Evolutionary conservation across 2,888 invertebrate species (phyloP).

Genomic region (Seladonia tumulorum): DNA sequence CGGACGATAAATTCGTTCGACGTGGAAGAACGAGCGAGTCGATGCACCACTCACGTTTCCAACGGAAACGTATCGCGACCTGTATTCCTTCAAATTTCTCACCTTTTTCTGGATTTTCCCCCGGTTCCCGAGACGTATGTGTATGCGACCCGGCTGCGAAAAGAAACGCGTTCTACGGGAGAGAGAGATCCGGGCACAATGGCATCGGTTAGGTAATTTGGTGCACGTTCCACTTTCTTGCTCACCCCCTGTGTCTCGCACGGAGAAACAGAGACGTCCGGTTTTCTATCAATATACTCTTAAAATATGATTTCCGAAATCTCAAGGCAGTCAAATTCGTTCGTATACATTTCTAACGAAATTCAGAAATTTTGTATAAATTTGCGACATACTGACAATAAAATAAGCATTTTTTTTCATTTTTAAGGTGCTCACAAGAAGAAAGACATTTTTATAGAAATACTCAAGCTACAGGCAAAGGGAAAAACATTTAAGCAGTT

Average conservation of each 20-base stretch:
- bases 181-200: neutral
- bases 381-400: too few species aligned
- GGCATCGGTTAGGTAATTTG: slow-evolving; percentile 3
- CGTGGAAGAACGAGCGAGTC: slow-evolving; percentile 13
- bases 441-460: too few species aligned
- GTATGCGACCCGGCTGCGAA: neutral
- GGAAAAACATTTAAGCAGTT: too few species aligned
- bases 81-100: slow-evolving; percentile 15
- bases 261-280: neutral
- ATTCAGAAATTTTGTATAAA: too few species aligned
- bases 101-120: neutral
- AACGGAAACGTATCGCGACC: slow-evolving; percentile 16
- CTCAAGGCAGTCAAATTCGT: too few species aligned
- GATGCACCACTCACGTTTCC: neutral
- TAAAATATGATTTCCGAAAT: neutral
- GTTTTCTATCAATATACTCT: neutral
- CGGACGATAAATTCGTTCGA: slow-evolving; percentile 10
- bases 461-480: too few species aligned
- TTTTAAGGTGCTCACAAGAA: too few species aligned
- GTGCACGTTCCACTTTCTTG: neutral
- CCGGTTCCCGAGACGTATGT: neutral
- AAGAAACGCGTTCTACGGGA: neutral
- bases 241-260: neutral
- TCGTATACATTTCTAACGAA: too few species aligned
- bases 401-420: too few species aligned